Conservation (phyloP, 2,113 vertebrate genomes). For the Periophthalmodon schlosseri region DNA sequence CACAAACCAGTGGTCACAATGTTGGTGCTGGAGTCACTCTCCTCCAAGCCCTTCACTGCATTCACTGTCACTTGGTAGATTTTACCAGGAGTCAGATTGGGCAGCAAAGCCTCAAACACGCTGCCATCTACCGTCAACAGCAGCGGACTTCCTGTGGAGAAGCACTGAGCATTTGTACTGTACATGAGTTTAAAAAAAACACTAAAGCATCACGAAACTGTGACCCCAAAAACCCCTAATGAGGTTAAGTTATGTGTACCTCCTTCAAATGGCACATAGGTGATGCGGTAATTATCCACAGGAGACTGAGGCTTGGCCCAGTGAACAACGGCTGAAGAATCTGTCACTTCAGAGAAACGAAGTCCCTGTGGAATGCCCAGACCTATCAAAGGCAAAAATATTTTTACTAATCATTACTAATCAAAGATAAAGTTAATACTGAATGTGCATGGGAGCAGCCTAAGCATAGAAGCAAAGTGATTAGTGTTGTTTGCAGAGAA, state of each 20-base stretch:
- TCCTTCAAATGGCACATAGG: slow-evolving; percentile 83
- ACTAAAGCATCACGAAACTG: not conserved
- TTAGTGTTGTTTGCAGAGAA: slow-evolving; percentile 21
- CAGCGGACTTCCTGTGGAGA: slow-evolving; percentile 77
- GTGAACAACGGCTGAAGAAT: slow-evolving; percentile 83
- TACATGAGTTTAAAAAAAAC: not conserved
- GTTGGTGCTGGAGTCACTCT: slow-evolving; percentile 86
- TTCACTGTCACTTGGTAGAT: slow-evolving; percentile 83
- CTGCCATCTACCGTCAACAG: slow-evolving; percentile 79
- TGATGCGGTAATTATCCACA: slow-evolving; percentile 85
- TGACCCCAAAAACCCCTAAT: not conserved
- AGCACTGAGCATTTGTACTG: not conserved
- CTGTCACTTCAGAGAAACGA: slow-evolving; percentile 87
- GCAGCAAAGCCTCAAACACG: slow-evolving; percentile 76
- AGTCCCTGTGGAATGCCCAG: slow-evolving; percentile 85
- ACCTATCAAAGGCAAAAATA: slow-evolving; percentile 64
- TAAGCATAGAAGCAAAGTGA: slow-evolving; percentile 27
- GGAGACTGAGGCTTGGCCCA: slow-evolving; percentile 80
- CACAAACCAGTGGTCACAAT: slow-evolving; percentile 86
- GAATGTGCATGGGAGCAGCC: slow-evolving; percentile 16
- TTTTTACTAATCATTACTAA: not conserved
- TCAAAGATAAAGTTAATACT: not conserved
- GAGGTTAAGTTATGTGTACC: slow-evolving; percentile 70
- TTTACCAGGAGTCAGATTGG: slow-evolving; percentile 82
- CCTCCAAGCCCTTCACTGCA: slow-evolving; percentile 88